Base-by-base conservation (phyloP, 2,113 vertebrate species). In the Gobius niger region DNA sequence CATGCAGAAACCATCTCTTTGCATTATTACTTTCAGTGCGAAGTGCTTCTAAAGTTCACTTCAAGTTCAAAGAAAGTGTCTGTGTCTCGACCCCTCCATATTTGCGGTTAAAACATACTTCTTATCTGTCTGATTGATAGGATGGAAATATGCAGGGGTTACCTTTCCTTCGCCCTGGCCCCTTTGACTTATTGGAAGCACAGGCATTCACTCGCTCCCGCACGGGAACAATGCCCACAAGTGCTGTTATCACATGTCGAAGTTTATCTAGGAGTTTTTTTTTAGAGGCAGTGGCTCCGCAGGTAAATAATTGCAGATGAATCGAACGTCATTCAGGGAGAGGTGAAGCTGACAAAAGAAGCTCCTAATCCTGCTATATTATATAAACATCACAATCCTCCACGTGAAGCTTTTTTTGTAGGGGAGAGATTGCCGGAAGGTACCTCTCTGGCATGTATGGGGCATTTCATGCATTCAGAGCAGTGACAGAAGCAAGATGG, bases 41-140 rank as follows among this genome's bases (percentile, higher is more conserved):
- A 52, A 57, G 47, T 47, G 67, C 1, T 72, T 34, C 24, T 46
- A 1, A 59, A 74, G 85, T 86, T 88, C 81, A 88, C 7, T 9
- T 72, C 24, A 65, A 82, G 86, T 88, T 90, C 84, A 89, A 50
- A 44, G 65, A 76, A 68, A 82, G 63, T 52, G 18, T 15, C 67
- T 16, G 69, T 60, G 65, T n/a, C 60, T 70, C 53, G 46, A 44
- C 14, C 10, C 11, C 15, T 52, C 24, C 42, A n/a, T 24, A 52
- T 24, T 24, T 24, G 24, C 24, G 24, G 9, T 69, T 63, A 12
- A 64, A 72, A 49, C 56, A 1, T 18, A 14, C 7, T 15, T 49
- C 19, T 68, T 44, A 42, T 54, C 52, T 44, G 51, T 47, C 52
- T 64, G 67, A 76, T 47, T 70, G 70, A 75, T 44, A 12, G n/a